phyloP scores from a whole-genome alignment of 2,888 invertebrate species.

The Julus scandinavius region DNA sequence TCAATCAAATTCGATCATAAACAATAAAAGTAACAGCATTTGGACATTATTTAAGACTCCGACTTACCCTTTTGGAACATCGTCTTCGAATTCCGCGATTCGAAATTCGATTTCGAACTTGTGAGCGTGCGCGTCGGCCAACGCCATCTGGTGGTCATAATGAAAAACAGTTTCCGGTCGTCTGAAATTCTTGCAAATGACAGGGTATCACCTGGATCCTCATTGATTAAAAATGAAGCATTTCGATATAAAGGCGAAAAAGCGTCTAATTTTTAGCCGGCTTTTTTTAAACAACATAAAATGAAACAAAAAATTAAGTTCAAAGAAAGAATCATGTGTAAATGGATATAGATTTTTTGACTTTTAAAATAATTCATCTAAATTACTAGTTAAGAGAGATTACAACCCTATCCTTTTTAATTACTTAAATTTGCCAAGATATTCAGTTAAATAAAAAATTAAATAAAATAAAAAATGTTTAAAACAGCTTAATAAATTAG shows the following conservation, averaged over 20 bases:
- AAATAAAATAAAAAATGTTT: too few relatives aligned
- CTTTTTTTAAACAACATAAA: not conserved
- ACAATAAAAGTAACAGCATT: not conserved
- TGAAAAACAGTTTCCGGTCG: too few relatives aligned
- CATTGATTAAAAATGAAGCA: not conserved
- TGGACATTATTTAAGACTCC: not conserved
- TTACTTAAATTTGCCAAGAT: too few relatives aligned
- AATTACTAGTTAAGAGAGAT: too few relatives aligned
- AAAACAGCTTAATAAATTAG: too few relatives aligned
- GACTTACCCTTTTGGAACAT: not conserved
- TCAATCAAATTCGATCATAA: not conserved
- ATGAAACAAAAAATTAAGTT: not conserved
- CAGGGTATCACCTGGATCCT: not conserved
- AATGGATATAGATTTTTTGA: not conserved
- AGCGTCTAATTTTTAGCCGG: not conserved
- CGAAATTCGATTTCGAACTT: not conserved
- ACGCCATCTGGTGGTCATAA: too few relatives aligned
- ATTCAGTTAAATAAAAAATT: too few relatives aligned
- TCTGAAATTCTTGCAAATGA: not conserved
- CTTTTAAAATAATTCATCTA: too few relatives aligned
- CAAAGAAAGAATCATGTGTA: not conserved
- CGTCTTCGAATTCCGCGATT: not conserved
- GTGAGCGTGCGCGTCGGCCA: not conserved
- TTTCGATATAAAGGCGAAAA: not conserved
- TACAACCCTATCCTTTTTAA: too few relatives aligned